Evolutionary conservation across 2,888 invertebrate species (phyloP), one percentile per base, ranked within the genome.

Genomic region (Netelia virgata): DNA sequence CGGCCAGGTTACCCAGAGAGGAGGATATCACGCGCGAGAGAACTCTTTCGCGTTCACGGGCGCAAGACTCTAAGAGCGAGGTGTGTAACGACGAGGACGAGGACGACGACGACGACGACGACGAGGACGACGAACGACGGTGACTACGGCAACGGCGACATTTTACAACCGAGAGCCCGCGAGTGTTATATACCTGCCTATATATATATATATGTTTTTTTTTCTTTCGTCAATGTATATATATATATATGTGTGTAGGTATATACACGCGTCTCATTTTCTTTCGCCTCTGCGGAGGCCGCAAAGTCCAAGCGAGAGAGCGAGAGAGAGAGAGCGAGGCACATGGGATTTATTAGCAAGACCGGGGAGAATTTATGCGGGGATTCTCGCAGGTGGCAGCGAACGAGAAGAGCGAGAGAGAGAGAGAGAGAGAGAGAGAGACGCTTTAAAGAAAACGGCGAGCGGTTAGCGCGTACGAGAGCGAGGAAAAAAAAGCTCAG

Each of bases 341-440:
- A 80, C 82, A 69, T 73, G 90, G 90, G 91, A 92, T 92, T 92
- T 92, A 92, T 91, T 90, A 91, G 90, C 88, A 82, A 86, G 88
- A 85, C 89, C 86, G 86, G 66, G 87, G 86, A 90, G 89, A 86
- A 87, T 87, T 87, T 86, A 86, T 87, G 87, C 86, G 74, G 61
- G 75, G 84, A 83, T 87, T 85, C 87, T 85, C 83, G 87, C 86
- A 87, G 87, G 87, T 87, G 87, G 87, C 81, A 72, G 73, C 75
- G 43, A 57, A 61, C 59, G 72, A 59, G 57, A 55, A 59, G 64
- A 47, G 79, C 76, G 76, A 53, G 41, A 47, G 53, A 82, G 70
- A 72, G 68, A 77, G 70, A 72, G 41, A 47, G 55, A 64, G 64
- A 79, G 70, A 81, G 69, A 61, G 64, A 47, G 81, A 64, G 63